Base-by-base conservation (phyloP, 30 jellyfish, hydroid and myxozoan species). In the Hydra vulgaris region DNA sequence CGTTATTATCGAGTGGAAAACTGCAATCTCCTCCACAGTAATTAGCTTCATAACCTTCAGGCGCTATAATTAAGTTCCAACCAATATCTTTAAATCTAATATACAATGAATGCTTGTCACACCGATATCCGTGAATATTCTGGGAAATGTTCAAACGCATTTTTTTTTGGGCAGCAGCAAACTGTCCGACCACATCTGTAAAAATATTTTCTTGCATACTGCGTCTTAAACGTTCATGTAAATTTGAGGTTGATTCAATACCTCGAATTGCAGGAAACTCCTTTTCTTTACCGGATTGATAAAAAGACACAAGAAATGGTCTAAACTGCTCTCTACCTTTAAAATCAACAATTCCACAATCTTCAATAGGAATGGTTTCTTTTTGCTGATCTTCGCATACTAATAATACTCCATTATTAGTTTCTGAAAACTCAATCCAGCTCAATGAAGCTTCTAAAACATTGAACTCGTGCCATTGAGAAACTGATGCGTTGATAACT, bases 41-140 rank as follows among this genome's bases (percentile, higher is more conserved):
- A 27, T 77, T 79, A 21, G 98, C 98, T 17, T 83, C 70, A 79
- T 91, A 91, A 5, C 98, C 98, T 77, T 91, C 96, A 0, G 98
- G 98, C 4, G 98, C 98, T 22, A 91, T 91, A n/a, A 91, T 91
- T 96, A 96, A 91, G 53, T 91, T 96, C 98, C 98, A 91, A 23
- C 98, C 98, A 18, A 91, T 87, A 76, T 91, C 98, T 40, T 81
- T 83, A 88, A 91, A 91, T 55, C 96, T 86, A 53, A 91, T 95
- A 53, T 86, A 91, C 8, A 91, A 81, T 21, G 96, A 83, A 27
- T 86, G 94, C 27, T 88, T 88, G 54, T 95, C 90, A 71, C 98
- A 91, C 7, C 82, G 77, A 21, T 81, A 78, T 18, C 16, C 21
- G n/a, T 78, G 53, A 22, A 12, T 23, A n/a, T 16, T 40, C 0